Percentiles rank a stretch among this genome's conserved stretches.
Conservation (phyloP, 2,888 invertebrate species). For the Galeruca laticollis region DNA sequence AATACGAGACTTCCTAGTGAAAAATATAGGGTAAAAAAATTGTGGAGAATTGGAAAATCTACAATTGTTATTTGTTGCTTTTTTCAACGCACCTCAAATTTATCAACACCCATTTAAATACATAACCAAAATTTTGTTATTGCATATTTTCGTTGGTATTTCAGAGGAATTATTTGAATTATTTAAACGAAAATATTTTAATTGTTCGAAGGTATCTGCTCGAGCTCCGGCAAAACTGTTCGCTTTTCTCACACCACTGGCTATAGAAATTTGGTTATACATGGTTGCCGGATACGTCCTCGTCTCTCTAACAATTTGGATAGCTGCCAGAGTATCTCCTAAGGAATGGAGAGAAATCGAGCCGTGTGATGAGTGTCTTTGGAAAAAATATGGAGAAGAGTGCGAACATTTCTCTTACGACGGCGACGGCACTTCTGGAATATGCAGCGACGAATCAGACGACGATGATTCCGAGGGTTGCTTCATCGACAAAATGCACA, state of each 20-base stretch:
- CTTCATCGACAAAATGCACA: slow-evolving; percentile 7
- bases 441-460: slow-evolving; percentile 53
- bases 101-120: no score
- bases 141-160: no score
- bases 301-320: slow-evolving; percentile 84
- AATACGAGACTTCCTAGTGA: no score
- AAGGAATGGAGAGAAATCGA: slow-evolving; percentile 81
- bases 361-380: slow-evolving; percentile 70
- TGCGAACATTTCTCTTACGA: slow-evolving; percentile 52
- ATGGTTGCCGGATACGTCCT: slow-evolving; percentile 83
- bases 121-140: no score
- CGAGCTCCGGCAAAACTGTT: slow-evolving; percentile 75
- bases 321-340: slow-evolving; percentile 87
- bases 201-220: slow-evolving; percentile 48
- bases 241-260: slow-evolving; percentile 88
- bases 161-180: no score
- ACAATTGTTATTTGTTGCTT: no score
- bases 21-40: no score
- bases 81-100: no score
- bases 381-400: slow-evolving; percentile 56
- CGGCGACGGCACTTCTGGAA: slow-evolving; percentile 54
- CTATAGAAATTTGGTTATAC: slow-evolving; percentile 87
- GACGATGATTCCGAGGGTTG: slow-evolving; percentile 19
- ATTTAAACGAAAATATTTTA: no score
- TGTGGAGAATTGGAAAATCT: no score